These are phyloP conservation scores for Corbicula japonica DNA, from an alignment of 2,888 invertebrate genomes.

Conservation along the genomic window DNA sequence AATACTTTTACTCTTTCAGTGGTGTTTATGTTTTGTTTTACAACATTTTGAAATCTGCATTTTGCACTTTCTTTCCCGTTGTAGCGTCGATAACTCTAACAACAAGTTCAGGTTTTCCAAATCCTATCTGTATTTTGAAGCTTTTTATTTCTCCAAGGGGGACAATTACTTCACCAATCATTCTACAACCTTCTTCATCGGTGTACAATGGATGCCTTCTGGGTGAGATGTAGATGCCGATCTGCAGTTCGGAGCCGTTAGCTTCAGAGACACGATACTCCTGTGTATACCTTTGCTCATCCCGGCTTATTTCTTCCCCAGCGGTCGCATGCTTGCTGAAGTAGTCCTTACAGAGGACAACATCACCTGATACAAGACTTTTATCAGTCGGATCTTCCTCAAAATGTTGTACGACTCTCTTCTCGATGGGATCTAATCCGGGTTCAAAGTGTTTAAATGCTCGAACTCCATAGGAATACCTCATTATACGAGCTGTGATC, in stretches of 20 bases:
- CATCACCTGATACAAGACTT: too few relatives aligned
- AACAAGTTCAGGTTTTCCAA: too few relatives aligned
- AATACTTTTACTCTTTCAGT: too few relatives aligned
- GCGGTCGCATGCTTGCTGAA: conserved; percentile 61
- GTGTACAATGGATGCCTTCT: conserved; percentile 50
- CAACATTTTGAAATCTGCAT: too few relatives aligned
- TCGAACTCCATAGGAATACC: conserved; percentile 62
- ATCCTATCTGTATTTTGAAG: too few relatives aligned
- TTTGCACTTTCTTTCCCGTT: too few relatives aligned
- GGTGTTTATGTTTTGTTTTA: too few relatives aligned
- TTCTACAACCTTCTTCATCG: conserved; percentile 43
- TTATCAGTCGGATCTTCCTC: too few relatives aligned
- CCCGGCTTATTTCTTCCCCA: conserved; percentile 48
- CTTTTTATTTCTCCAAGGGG: conserved; percentile 47
- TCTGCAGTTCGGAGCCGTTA: conserved; percentile 43
- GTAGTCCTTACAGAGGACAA: conserved; percentile 55
- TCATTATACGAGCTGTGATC: conserved; percentile 62
- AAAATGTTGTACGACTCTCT: conserved; percentile 30
- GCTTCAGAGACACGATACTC: conserved; percentile 55
- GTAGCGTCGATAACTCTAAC: too few relatives aligned
- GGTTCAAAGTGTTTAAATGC: conserved; percentile 58
- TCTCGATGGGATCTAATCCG: conserved; percentile 54
- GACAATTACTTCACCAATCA: conserved; percentile 64
- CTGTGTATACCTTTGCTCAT: conserved; percentile 52
- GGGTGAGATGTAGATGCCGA: conserved; percentile 55